These are phyloP conservation scores for Diarsia dahlii DNA, from an alignment of 2,888 invertebrate species.

Conservation along the genomic window DNA sequence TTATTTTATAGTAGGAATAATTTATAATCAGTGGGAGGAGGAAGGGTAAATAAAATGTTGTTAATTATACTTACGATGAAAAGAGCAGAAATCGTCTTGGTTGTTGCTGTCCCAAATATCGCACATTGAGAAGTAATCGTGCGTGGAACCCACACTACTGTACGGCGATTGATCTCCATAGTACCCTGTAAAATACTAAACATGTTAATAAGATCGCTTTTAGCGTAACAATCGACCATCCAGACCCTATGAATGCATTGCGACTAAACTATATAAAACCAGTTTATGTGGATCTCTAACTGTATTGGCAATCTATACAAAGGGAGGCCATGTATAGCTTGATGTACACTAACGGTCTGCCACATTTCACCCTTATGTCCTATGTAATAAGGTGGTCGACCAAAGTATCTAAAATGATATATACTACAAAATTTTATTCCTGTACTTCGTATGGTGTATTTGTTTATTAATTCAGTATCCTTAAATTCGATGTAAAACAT, in stretches of 20 bases:
- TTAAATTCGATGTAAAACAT: neutral
- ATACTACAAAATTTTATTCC: no score
- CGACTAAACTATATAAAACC: no score
- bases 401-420: no score
- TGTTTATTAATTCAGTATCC: neutral
- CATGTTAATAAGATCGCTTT: slow-evolving; percentile 16
- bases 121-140: slow-evolving; percentile 86
- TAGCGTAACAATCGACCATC: neutral
- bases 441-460: no score
- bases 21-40: neutral
- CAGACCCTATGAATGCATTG: neutral
- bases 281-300: no score
- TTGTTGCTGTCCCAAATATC: slow-evolving; percentile 80
- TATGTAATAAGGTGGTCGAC: no score
- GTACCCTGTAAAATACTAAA: slow-evolving; percentile 77
- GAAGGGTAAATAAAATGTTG: neutral
- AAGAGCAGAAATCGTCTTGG: slow-evolving; percentile 80
- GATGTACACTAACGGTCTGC: no score
- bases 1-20: neutral
- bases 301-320: no score
- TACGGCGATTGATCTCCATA: slow-evolving; percentile 86
- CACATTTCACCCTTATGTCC: no score
- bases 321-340: no score
- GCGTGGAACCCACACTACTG: slow-evolving; percentile 86
- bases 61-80: slow-evolving; percentile 78